Conservation (phyloP, 2,888 invertebrate species). For the Lobophora halterata region DNA sequence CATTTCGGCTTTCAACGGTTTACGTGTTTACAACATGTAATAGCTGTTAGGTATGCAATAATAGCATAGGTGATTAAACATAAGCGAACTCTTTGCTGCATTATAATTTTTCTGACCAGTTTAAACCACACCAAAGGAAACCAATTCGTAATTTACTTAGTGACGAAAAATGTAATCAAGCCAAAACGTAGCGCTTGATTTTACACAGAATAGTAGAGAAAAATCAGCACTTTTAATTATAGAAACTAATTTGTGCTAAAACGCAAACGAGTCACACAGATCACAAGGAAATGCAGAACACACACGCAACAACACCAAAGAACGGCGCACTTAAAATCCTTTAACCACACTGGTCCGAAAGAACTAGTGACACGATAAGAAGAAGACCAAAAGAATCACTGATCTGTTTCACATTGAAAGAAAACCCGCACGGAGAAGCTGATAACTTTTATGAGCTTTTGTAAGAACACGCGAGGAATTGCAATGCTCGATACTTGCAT, state of each 20-base stretch:
- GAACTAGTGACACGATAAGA: background rate
- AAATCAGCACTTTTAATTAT: too few species aligned
- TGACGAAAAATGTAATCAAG: too few species aligned
- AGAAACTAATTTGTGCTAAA: too few species aligned
- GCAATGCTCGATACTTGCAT: conserved; percentile 68
- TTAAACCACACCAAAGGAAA: too few species aligned
- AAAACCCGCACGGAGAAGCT: conserved; percentile 1
- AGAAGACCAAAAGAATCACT: conserved; percentile 1
- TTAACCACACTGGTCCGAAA: background rate
- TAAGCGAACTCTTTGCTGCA: too few species aligned
- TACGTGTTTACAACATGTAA: conserved; percentile 34
- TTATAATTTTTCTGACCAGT: too few species aligned
- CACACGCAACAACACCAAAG: conserved; percentile 3
- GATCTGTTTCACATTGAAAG: background rate
- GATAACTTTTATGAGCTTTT: too few species aligned
- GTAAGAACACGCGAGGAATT: too few species aligned
- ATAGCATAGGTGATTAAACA: conserved; percentile 16
- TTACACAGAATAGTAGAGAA: too few species aligned
- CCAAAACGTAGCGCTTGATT: too few species aligned
- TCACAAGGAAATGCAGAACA: background rate
- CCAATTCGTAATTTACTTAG: too few species aligned
- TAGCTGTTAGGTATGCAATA: too few species aligned
- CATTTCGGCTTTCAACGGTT: conserved; percentile 42
- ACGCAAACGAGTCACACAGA: background rate
- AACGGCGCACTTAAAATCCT: background rate